Conservation (phyloP, 2,888 invertebrate species). For the Andrena bucephala region DNA sequence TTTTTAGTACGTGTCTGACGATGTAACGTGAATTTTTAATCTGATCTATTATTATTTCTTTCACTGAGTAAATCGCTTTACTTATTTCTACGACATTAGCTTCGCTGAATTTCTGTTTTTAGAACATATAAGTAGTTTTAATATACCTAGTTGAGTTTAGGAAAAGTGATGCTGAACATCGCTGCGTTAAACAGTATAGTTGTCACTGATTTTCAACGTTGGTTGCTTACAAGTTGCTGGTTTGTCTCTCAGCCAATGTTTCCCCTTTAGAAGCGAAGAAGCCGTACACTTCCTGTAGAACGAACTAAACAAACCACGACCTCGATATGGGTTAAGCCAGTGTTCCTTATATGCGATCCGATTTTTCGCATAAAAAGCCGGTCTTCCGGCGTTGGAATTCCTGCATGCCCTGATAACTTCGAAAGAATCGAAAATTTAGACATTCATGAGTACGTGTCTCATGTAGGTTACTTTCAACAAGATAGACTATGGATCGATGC, state of each 20-base stretch:
- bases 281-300: constrained; percentile 57
- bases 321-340: constrained; percentile 63
- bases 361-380: constrained; percentile 58
- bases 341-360: constrained; percentile 62
- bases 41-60: not conserved
- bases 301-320: constrained; percentile 63
- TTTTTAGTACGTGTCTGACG: not conserved
- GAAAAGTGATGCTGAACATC: too few relatives aligned
- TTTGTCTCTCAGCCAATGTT: not conserved
- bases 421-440: constrained; percentile 36
- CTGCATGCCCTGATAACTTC: constrained; percentile 50
- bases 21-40: not conserved
- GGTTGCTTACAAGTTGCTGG: not conserved
- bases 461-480: not conserved
- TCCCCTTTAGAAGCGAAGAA: constrained; percentile 43
- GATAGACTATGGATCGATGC: not conserved
- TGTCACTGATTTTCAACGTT: not conserved
- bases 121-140: too few relatives aligned
- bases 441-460: constrained; percentile 11
- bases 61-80: too few relatives aligned
- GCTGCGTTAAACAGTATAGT: not conserved
- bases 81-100: too few relatives aligned
- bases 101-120: too few relatives aligned
- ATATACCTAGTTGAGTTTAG: too few relatives aligned
- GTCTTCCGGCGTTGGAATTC: constrained; percentile 30